A percentile compares a stretch with the other conserved stretches of the same genome.
These are phyloP conservation scores for Augochlora pura DNA, from an alignment of 1,140 invertebrate genomes.

Conservation along the genomic window DNA sequence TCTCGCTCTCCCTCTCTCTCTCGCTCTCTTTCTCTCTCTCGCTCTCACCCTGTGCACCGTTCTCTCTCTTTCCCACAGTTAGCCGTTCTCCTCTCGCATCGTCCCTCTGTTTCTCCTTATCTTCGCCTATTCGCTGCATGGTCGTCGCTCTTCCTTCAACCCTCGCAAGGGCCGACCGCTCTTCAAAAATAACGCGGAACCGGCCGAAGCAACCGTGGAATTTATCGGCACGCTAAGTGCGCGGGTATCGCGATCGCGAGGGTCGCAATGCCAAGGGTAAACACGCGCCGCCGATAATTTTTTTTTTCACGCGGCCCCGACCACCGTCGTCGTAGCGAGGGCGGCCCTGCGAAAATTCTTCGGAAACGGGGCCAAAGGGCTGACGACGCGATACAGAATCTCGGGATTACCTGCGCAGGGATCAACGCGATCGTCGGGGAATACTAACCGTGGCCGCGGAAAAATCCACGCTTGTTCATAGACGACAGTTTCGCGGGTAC, in stretches of 20 bases:
- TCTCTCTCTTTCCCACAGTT: neutral
- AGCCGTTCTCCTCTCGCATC: neutral
- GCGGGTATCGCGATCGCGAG: slow-evolving; percentile 27
- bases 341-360: slow-evolving; percentile 5
- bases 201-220: slow-evolving; percentile 32
- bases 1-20: slow-evolving; percentile 9
- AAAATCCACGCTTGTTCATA: neutral
- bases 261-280: slow-evolving; percentile 44
- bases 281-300: slow-evolving; percentile 41
- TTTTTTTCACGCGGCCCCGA: slow-evolving; percentile 31
- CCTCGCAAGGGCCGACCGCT: neutral
- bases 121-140: slow-evolving; percentile 6
- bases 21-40: neutral
- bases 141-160: neutral
- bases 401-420: slow-evolving; percentile 17
- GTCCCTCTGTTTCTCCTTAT: slow-evolving; percentile 13
- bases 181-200: slow-evolving; percentile 37
- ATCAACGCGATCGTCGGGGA: slow-evolving; percentile 4
- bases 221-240: slow-evolving; percentile 52
- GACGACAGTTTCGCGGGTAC: no score
- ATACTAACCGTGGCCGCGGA: neutral
- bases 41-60: neutral
- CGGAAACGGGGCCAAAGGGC: slow-evolving; percentile 24
- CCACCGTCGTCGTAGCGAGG: neutral
- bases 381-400: neutral